Evolutionary conservation across 2,888 invertebrate genomes (phyloP).

Genomic region (Pheosia tremula): DNA sequence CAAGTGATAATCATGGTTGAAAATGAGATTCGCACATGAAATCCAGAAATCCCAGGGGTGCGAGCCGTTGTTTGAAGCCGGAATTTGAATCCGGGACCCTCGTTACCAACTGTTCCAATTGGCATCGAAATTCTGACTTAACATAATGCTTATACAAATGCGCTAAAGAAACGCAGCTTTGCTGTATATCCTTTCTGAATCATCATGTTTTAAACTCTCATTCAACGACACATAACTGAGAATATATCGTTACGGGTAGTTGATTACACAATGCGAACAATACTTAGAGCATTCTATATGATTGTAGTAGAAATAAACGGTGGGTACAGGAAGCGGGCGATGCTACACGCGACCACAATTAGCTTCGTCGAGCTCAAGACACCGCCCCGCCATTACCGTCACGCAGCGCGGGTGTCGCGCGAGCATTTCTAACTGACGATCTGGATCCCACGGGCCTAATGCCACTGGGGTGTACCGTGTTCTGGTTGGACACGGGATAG

Average conservation of each 20-base stretch:
- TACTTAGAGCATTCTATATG: slow-evolving; percentile 14
- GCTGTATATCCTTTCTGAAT: too few relatives aligned
- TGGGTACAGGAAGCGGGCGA: slow-evolving; percentile 63
- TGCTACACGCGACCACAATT: slow-evolving; percentile 64
- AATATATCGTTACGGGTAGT: background rate
- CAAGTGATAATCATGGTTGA: too few relatives aligned
- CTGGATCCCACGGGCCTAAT: slow-evolving; percentile 46
- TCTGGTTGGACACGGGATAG: background rate
- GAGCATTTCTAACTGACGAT: slow-evolving; percentile 50
- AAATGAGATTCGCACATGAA: too few relatives aligned
- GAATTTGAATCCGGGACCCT: too few relatives aligned
- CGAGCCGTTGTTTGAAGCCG: too few relatives aligned
- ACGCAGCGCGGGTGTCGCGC: slow-evolving; percentile 58
- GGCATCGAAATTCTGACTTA: too few relatives aligned
- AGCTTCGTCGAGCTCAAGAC: slow-evolving; percentile 63
- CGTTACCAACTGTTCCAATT: too few relatives aligned
- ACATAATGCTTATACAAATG: too few relatives aligned
- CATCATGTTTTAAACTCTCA: too few relatives aligned
- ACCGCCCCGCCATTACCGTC: slow-evolving; percentile 63
- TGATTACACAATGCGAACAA: slow-evolving; percentile 9
- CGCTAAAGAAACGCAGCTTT: too few relatives aligned
- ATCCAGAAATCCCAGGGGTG: too few relatives aligned
- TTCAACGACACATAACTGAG: background rate
- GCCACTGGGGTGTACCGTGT: slow-evolving; percentile 29
- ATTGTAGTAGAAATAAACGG: slow-evolving; percentile 40